Base-by-base conservation (phyloP, 2,888 invertebrate genomes). In the Busseola fusca region DNA sequence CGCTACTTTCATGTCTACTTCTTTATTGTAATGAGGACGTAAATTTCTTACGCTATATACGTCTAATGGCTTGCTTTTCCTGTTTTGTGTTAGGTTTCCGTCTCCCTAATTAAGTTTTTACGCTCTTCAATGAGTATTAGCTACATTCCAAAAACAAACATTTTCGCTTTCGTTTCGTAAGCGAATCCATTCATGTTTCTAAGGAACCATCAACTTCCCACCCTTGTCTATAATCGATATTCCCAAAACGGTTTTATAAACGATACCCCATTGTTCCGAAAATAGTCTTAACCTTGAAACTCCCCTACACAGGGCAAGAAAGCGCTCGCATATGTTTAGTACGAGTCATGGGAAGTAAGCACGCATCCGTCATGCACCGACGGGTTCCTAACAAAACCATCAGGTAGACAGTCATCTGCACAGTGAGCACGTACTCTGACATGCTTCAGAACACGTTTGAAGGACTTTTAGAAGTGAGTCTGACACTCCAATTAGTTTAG, bases 281-380 rank as follows among this genome's bases (percentile, higher is more conserved):
- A 68, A 64, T 70, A 50, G n/a, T n/a, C n/a, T 50, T 50, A 52
- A n/a, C 50, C 60, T 40, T 69, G 52, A 76, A 57, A 34, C 40
- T 71, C 58, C 52, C 65, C 45, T 54, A 25, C n/a, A 56, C 16
- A 34, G 50, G 54, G 73, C 63, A 67, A 69, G 67, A 71, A 81
- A 72, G 64, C 52, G 52, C 16, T 65, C 54, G 77, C 73, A 77
- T 77, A 63, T 68, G 73, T 59, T 69, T 50, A 16, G 52, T 63
- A 50, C 50, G 42, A 30, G 84, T 87, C 87, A 87, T 87, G 86
- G 87, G 86, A 86, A 82, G 65, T 72, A 71, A 69, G 14, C 79
- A 77, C 77, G 71, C 45, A n/a, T 64, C 64, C 72, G 82, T 74
- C 72, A 80, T 59, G 83, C 72, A 25, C 57, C 60, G 76, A 34